Evolutionary conservation across 2,113 vertebrate species (phyloP).

Genomic region (Microcebus ravelobensis): DNA sequence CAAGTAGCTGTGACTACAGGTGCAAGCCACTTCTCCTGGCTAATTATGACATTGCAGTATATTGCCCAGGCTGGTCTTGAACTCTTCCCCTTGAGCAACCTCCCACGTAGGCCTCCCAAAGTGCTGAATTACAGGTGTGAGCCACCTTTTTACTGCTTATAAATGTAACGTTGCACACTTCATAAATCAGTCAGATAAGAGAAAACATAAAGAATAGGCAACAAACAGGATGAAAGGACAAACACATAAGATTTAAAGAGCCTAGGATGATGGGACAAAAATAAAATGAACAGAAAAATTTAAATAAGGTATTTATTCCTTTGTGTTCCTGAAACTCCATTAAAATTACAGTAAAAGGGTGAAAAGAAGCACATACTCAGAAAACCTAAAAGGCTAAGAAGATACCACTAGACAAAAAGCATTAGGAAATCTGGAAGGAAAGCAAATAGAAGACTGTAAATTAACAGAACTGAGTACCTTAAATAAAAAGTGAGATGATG

Average conservation of each 20-base stretch:
- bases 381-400: not conserved
- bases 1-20: too few relatives aligned
- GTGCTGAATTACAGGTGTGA: too few relatives aligned
- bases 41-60: too few relatives aligned
- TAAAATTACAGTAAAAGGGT: constrained; percentile 20
- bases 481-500: not conserved
- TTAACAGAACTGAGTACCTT: not conserved
- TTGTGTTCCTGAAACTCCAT: not conserved
- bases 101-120: too few relatives aligned
- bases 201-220: not conserved
- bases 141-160: too few relatives aligned
- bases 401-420: not conserved
- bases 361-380: not conserved
- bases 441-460: not conserved
- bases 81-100: too few relatives aligned
- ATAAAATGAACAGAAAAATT: not conserved
- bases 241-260: not conserved
- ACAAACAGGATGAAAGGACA: not conserved
- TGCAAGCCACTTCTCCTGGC: too few relatives aligned
- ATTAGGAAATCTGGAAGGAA: constrained; percentile 8
- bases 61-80: too few relatives aligned
- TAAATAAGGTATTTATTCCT: not conserved
- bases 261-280: not conserved
- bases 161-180: not conserved
- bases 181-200: not conserved